Base-by-base conservation (phyloP, 2,797 vertebrate genomes). In the Rallus crepitans region DNA sequence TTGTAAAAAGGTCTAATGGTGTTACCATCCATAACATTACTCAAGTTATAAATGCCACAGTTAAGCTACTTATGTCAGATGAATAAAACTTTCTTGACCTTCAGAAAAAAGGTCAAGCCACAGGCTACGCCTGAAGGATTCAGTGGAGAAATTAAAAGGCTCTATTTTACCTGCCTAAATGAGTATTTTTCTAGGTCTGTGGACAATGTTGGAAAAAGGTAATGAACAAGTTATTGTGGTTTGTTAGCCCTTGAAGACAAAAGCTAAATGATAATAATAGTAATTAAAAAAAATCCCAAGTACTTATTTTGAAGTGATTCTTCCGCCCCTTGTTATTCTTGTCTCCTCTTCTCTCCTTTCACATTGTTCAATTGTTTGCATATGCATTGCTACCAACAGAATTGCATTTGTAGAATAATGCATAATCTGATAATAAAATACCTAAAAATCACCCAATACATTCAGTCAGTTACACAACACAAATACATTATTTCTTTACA, bases 11-110 rank as follows among this genome's bases (percentile, higher is more conserved):
- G 60, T 94, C 89, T 94, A 89, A 92, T 60, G 75, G 79, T 78
- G 93, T 96, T 96, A 95, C 83, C 82, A 91, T 90, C 95, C 85
- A 88, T 93, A 97, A 93, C 91, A 83, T 91, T 91, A 95, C 72
- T 95, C 53, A 91, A 89, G 93, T 89, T 94, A 90, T 90, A 94
- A 95, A 95, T 94, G 90, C 80, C 94, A 94, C 80, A 81, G 57
- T 97, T 82, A 88, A 93, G 77, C 76, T 93, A 95, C 72, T 89
- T 83, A 90, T 93, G 55, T 86, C 79, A 88, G 85, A 91, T 31
- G 69, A 94, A 88, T 93, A 94, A 94, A 95, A 91, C 65, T 83
- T 89, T 94, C 90, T 59, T 91, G 93, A 96, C 93, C 93, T 95
- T 97, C 93, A 97, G 69, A 90, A 83, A 93, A 95, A 94, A 94